A percentile compares a stretch with the other conserved stretches of the same genome.
Conservation (phyloP, 64 coral and sea anemone species). For the Montipora foliosa region DNA sequence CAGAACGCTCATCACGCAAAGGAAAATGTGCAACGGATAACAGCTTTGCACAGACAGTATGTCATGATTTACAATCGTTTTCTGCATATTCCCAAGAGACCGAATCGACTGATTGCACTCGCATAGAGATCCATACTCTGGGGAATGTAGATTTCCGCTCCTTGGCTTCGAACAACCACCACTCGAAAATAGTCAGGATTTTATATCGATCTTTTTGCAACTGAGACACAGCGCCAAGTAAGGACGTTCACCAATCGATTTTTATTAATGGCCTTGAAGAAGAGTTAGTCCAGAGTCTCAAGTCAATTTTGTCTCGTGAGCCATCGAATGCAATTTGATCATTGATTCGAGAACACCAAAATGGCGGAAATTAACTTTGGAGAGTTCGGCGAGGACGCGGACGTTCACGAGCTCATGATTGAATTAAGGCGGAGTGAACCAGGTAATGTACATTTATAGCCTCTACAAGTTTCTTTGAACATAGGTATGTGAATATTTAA, state of each 20-base stretch:
- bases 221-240: neutral
- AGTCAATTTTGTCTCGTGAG: neutral
- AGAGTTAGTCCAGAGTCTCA: neutral
- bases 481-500: conserved; percentile 32
- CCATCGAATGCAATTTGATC: neutral
- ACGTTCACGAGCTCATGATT: conserved; percentile 81
- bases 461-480: conserved; percentile 1
- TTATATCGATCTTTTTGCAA: conserved; percentile 33
- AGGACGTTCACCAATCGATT: neutral
- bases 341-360: conserved; percentile 59
- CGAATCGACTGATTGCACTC: neutral
- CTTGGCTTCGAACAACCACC: neutral
- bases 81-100: neutral
- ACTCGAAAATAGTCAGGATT: too few relatives aligned
- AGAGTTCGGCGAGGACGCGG: conserved; percentile 60
- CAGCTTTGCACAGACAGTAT: neutral
- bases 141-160: too few relatives aligned
- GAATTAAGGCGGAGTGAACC: conserved; percentile 93
- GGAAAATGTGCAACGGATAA: neutral
- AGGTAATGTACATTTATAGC: conserved; percentile 55
- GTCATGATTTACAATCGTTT: too few relatives aligned
- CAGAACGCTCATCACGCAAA: conserved; percentile 37
- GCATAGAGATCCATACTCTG: neutral
- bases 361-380: conserved; percentile 82
- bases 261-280: neutral